A percentile compares a stretch with the other conserved stretches of the same genome.
Evolutionary conservation across 1,140 invertebrate species (phyloP).

Genomic region (Ditylenchus dipsaci): DNA sequence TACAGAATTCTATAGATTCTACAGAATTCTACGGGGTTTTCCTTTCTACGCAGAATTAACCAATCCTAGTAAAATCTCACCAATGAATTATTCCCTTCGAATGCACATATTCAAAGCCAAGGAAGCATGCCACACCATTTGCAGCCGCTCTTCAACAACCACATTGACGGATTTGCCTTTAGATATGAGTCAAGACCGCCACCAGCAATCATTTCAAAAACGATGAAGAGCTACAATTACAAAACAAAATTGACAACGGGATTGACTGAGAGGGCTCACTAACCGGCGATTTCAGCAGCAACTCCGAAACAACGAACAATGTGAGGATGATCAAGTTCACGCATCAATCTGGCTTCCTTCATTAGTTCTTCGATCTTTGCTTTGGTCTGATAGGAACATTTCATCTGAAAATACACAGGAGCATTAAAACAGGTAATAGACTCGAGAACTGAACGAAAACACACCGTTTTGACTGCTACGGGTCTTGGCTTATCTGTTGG

Average conservation of each 20-base stretch:
- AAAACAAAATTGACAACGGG: slow-evolving; percentile 37
- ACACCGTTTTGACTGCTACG: slow-evolving; percentile 24
- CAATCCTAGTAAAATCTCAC: neutral
- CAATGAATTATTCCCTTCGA: slow-evolving; percentile 67
- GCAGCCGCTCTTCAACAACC: slow-evolving; percentile 10
- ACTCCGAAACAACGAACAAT: slow-evolving; percentile 39
- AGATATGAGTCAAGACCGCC: slow-evolving; percentile 29
- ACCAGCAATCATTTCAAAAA: slow-evolving; percentile 19
- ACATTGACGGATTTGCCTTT: slow-evolving; percentile 12
- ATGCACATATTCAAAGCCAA: slow-evolving; percentile 86
- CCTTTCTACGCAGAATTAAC: no score
- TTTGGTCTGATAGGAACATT: no score
- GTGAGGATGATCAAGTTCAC: slow-evolving; percentile 27
- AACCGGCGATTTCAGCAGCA: slow-evolving; percentile 8
- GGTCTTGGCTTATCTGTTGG: neutral
- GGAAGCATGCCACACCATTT: slow-evolving; percentile 16
- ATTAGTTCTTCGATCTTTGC: slow-evolving; percentile 29
- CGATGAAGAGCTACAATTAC: neutral
- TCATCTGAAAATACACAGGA: no score
- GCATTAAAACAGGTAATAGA: no score
- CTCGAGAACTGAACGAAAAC: no score
- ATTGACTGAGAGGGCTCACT: slow-evolving; percentile 28
- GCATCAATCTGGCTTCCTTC: slow-evolving; percentile 25
- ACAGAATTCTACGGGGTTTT: no score
- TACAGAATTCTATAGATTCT: no score